Base-by-base conservation (phyloP, 2,888 invertebrate genomes). In the Acronicta aceris region DNA sequence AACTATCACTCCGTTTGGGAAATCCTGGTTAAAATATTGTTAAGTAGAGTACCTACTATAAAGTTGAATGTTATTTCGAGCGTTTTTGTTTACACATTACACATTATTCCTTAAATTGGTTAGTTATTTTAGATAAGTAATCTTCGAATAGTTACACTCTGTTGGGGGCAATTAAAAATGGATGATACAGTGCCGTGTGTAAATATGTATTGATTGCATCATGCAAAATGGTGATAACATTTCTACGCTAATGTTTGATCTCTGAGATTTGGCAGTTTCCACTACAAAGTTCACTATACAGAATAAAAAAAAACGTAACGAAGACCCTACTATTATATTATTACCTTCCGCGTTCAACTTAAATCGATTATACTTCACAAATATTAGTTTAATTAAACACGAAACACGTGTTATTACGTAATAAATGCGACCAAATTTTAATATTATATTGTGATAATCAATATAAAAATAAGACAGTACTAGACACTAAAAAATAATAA, bases 211-310 rank as follows among this genome's bases (percentile, higher is more conserved):
- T n/a, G n/a, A n/a, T n/a, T n/a, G n/a, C n/a, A 7, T 7, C 1
- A 27, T 27, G 21, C n/a, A 45, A 0, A 3, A 27, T 45, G 0
- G 0, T 3, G 47, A 65, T 48, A 51, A 52, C 9, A 25, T 21
- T 21, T 21, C 21, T 21, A 4, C 21, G 21, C 21, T 21, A 21
- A 3, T 41, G n/a, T 46, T 49, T 59, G 48, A 65, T 30, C 52
- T 65, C 7, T 50, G 53, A 53, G 52, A 38, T 54, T 67, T 47
- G 42, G 42, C 9, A 9, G 46, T 25, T 42, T 54, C 53, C 38
- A 60, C 40, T 66, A 25, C 21, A 6, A 17, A 17, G 6, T 13
- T 10, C 16, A 51, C 8, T 13, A 13, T 30, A 17, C 17, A 42
- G 45, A 45, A 27, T 27, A 45, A 45, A 27, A n/a, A 15, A 27